These are phyloP conservation scores for Meandrusa payeni DNA, from an alignment of 2,888 invertebrate genomes.

Conservation along the genomic window DNA sequence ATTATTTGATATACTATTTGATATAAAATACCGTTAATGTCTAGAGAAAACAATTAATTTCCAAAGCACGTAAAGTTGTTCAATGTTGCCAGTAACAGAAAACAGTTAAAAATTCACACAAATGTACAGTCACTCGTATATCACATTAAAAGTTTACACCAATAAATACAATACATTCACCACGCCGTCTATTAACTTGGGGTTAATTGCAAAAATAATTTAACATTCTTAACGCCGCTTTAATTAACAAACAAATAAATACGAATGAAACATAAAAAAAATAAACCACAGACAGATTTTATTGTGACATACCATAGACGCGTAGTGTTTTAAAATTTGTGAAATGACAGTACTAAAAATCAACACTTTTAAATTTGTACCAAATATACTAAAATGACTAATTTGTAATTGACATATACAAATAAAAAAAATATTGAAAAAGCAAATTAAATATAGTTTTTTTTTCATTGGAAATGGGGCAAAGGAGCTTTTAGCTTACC, in stretches of 20 bases:
- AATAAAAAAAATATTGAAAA: no score
- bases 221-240: constrained; percentile 10
- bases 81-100: constrained; percentile 19
- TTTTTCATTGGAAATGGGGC: no score
- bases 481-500: no score
- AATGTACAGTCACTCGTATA: constrained; percentile 62
- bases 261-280: constrained; percentile 11
- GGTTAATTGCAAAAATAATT: constrained; percentile 17
- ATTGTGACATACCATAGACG: constrained; percentile 19
- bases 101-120: constrained; percentile 42
- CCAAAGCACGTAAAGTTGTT: no score
- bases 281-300: neutral
- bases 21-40: constrained; percentile 1
- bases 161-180: constrained; percentile 50
- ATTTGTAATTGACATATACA: no score
- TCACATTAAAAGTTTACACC: constrained; percentile 65
- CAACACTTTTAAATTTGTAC: no score
- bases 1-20: neutral
- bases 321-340: constrained; percentile 1
- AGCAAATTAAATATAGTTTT: no score
- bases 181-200: constrained; percentile 29
- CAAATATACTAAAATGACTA: no score
- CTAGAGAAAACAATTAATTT: constrained; percentile 3
- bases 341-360: no score
- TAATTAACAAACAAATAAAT: constrained; percentile 3